Evolutionary conservation across 2,113 vertebrate species (phyloP).

Genomic region (Poeciliopsis occidentalis): DNA sequence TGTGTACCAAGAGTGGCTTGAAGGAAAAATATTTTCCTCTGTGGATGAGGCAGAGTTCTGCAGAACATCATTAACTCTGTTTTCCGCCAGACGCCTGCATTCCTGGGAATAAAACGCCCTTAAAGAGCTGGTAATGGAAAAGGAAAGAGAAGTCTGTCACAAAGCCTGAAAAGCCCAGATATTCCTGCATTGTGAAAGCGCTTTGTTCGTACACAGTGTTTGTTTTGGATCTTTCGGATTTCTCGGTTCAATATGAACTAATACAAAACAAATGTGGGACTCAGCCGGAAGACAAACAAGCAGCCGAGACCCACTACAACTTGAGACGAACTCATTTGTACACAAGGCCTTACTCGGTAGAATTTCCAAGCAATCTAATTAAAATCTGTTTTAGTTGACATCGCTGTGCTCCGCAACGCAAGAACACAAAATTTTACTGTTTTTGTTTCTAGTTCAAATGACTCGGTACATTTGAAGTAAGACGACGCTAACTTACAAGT

Average conservation of each 20-base stretch:
- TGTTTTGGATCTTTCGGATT: conserved; percentile 29
- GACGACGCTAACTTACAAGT: too few relatives aligned
- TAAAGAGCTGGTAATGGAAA: not conserved
- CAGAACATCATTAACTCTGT: conserved; percentile 1
- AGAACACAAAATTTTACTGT: too few relatives aligned
- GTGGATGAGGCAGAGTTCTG: not conserved
- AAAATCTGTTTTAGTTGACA: not conserved
- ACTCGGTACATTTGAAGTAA: too few relatives aligned
- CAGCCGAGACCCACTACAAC: conserved; percentile 8
- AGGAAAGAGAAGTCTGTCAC: conserved; percentile 27
- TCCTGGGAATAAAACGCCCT: not conserved
- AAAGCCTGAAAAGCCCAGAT: conserved; percentile 31
- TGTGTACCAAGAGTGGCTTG: not conserved
- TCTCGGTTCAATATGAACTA: conserved; percentile 33
- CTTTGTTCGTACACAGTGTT: conserved; percentile 53
- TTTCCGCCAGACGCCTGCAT: not conserved
- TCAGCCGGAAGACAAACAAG: conserved; percentile 28
- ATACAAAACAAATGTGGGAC: conserved; percentile 26
- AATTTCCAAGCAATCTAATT: conserved; percentile 27
- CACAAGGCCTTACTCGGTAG: conserved; percentile 1
- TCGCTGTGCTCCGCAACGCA: not conserved
- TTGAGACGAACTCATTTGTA: conserved; percentile 1
- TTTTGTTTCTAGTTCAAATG: too few relatives aligned
- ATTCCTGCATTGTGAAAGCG: conserved; percentile 54
- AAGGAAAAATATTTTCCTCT: not conserved